Conservation (phyloP, 2,888 invertebrate genomes). For the Spicauda simplicius region DNA sequence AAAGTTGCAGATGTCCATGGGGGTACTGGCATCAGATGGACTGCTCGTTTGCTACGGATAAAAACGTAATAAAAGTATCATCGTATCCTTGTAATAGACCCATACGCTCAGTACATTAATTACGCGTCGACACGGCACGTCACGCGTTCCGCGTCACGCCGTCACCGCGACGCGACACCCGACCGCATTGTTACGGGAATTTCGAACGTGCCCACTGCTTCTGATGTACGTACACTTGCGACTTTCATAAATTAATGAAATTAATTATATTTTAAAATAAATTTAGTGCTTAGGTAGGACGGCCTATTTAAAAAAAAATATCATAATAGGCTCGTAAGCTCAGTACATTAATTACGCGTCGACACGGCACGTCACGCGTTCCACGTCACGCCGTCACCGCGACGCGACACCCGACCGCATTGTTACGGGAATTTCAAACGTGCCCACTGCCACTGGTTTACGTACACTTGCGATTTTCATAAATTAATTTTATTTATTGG, state of each 20-base stretch:
- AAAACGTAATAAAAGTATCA: neutral
- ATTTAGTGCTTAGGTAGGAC: too few relatives aligned
- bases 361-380: slow-evolving; percentile 1
- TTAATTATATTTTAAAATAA: too few relatives aligned
- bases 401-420: too few relatives aligned
- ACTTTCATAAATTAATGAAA: neutral
- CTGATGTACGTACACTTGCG: neutral
- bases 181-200: slow-evolving; percentile 63
- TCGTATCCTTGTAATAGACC: slow-evolving; percentile 45
- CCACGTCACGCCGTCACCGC: too few relatives aligned
- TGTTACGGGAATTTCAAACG: too few relatives aligned
- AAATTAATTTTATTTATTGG: too few relatives aligned
- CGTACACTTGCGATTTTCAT: too few relatives aligned
- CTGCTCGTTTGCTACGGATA: too few relatives aligned
- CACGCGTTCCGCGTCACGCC: slow-evolving; percentile 40
- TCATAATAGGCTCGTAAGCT: slow-evolving; percentile 49
- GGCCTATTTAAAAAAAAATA: too few relatives aligned
- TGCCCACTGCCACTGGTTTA: too few relatives aligned
- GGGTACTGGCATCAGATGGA: too few relatives aligned
- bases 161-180: slow-evolving; percentile 51
- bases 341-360: slow-evolving; percentile 51
- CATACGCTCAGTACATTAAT: slow-evolving; percentile 50
- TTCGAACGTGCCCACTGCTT: slow-evolving; percentile 3
- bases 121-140: slow-evolving; percentile 40
- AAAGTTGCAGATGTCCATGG: too few relatives aligned